phyloP scores from a whole-genome alignment of 2,888 invertebrate species.

The Apodemia zela region DNA sequence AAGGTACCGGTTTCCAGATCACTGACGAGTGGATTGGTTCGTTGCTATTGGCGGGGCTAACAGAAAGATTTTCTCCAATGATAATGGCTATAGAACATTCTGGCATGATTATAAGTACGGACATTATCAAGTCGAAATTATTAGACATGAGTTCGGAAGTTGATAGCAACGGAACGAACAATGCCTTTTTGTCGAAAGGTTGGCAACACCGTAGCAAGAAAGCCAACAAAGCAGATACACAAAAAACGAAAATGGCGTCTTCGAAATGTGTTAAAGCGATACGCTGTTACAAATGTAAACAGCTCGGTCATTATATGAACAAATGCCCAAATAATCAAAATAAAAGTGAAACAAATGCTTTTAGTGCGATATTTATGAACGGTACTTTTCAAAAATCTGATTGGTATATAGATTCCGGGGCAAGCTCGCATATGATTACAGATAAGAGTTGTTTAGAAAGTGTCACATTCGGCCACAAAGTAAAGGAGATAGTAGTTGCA shows the following conservation, averaged over 20 bases:
- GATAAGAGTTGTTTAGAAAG: constrained; percentile 30
- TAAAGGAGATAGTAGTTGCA: constrained; percentile 35
- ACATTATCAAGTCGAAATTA: constrained; percentile 19
- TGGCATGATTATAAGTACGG: constrained; percentile 17
- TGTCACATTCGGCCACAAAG: constrained; percentile 21
- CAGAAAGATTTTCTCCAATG: constrained; percentile 22
- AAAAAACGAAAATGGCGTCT: constrained; percentile 11
- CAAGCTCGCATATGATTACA: constrained; percentile 32
- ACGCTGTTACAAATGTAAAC: constrained; percentile 28
- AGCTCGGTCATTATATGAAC: constrained; percentile 26
- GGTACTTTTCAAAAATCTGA: constrained; percentile 15
- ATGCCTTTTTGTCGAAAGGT: too few species aligned
- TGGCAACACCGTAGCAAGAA: too few species aligned
- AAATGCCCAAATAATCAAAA: constrained; percentile 14
- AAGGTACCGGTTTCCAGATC: constrained; percentile 16
- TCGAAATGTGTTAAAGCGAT: constrained; percentile 5
- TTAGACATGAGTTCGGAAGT: constrained; percentile 28
- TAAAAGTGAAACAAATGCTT: constrained; percentile 13
- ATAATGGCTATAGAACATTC: constrained; percentile 21
- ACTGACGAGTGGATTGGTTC: neutral
- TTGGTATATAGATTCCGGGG: constrained; percentile 31
- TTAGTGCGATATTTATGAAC: constrained; percentile 15
- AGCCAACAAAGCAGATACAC: neutral
- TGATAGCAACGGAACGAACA: constrained; percentile 6
- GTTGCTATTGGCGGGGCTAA: constrained; percentile 18